Evolutionary conservation across 2,113 vertebrate species (phyloP).

Genomic region (Mesoclemmys tuberculata): DNA sequence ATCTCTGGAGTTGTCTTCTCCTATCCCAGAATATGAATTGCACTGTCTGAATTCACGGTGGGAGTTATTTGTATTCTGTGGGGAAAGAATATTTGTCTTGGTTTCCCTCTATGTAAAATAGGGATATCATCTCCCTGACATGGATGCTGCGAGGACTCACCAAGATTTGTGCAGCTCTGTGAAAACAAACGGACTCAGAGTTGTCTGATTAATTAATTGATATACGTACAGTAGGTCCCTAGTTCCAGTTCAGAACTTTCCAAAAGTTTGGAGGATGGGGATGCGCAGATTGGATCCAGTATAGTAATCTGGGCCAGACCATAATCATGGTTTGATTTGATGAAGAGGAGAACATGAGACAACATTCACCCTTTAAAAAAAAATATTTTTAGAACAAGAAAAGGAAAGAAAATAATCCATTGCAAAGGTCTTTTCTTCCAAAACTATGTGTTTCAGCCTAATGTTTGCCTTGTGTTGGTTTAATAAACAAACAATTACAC

Average conservation of each 20-base stretch:
- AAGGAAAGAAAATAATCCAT: neutral
- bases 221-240: neutral
- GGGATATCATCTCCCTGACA: neutral
- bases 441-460: neutral
- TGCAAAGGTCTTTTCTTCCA: neutral
- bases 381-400: neutral
- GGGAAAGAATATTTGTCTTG: neutral
- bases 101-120: neutral
- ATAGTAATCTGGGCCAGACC: neutral
- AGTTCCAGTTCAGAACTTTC: neutral
- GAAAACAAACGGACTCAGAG: neutral
- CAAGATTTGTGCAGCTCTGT: neutral
- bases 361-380: neutral
- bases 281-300: neutral
- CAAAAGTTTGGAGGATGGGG: neutral
- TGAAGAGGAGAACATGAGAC: neutral
- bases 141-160: neutral
- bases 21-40: neutral
- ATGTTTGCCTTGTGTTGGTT: neutral
- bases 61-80: neutral
- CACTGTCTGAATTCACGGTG: neutral
- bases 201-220: neutral
- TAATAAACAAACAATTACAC: neutral
- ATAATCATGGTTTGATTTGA: neutral
- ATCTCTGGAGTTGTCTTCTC: neutral